phyloP scores from a whole-genome alignment of 2,113 vertebrate genomes.

The Antennarius striatus region DNA sequence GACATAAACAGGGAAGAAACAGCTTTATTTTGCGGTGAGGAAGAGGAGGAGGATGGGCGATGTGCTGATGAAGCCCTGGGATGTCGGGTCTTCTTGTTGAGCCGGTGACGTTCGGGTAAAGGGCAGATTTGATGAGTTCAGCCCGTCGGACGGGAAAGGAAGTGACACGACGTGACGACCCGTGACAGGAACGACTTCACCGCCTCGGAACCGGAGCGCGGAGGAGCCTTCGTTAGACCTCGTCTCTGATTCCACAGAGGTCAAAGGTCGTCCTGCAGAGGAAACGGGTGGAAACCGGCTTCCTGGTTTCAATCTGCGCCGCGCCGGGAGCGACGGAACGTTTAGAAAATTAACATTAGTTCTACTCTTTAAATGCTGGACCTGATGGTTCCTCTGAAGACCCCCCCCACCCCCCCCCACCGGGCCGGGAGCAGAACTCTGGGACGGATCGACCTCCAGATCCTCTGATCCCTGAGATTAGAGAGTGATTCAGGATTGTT shows the following conservation, averaged over 20 bases:
- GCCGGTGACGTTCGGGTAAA: neutral
- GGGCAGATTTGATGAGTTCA: conserved; percentile 15
- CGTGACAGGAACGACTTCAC: neutral
- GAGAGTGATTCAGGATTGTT: conserved; percentile 46
- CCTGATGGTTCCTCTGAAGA: conserved; percentile 23
- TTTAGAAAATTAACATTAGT: conserved; percentile 22
- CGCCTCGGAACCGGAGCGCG: neutral
- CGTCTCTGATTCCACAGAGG: neutral
- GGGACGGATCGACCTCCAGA: conserved; percentile 32
- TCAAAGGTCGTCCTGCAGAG: neutral
- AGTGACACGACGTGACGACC: conserved; percentile 8
- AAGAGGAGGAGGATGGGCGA: no score
- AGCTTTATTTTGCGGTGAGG: no score
- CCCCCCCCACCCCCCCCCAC: conserved; percentile 1
- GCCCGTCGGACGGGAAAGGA: neutral
- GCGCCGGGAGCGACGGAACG: conserved; percentile 33
- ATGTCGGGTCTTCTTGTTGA: neutral
- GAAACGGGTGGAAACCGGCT: conserved; percentile 19
- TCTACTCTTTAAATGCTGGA: conserved; percentile 21
- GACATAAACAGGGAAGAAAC: no score
- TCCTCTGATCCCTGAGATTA: conserved; percentile 24
- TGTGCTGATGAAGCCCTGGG: no score
- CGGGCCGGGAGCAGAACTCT: conserved; percentile 12
- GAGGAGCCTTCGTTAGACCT: neutral
- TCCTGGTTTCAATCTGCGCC: conserved; percentile 31